Percentiles rank a stretch among this genome's conserved stretches.
phyloP scores from a whole-genome alignment of 1,140 invertebrate genomes.

The Agrilus planipennis region DNA sequence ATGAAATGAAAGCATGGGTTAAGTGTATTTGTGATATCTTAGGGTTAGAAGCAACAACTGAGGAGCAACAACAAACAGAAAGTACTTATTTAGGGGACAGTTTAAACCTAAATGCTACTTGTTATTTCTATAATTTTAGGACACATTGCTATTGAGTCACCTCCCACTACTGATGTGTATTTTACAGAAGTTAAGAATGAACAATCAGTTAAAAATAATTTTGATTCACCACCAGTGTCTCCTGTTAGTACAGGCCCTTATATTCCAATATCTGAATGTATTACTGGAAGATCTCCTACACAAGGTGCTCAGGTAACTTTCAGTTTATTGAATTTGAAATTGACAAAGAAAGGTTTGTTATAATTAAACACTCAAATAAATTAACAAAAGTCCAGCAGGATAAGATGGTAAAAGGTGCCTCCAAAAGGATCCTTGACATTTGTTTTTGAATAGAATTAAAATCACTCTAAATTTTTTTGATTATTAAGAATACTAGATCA shows the following conservation, averaged over 20 bases:
- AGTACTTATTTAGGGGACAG: background rate
- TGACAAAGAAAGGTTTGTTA: too few relatives aligned
- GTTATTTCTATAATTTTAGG: too few relatives aligned
- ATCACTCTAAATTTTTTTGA: too few relatives aligned
- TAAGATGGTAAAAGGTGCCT: too few relatives aligned
- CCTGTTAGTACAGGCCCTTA: slow-evolving; percentile 44
- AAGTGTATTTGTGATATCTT: slow-evolving; percentile 87
- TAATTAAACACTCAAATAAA: background rate
- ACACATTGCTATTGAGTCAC: too few relatives aligned
- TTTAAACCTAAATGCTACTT: background rate
- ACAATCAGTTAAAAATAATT: slow-evolving; percentile 32
- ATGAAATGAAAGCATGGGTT: slow-evolving; percentile 92
- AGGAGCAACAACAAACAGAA: slow-evolving; percentile 43
- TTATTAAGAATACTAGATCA: too few relatives aligned
- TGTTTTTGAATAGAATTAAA: too few relatives aligned
- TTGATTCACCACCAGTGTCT: slow-evolving; percentile 25
- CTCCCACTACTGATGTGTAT: too few relatives aligned
- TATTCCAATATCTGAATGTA: slow-evolving; percentile 79
- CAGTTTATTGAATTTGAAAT: background rate
- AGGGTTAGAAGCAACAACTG: slow-evolving; percentile 68
- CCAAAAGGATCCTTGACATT: too few relatives aligned
- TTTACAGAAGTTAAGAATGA: too few relatives aligned
- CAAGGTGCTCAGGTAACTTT: slow-evolving; percentile 18
- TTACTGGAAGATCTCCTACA: slow-evolving; percentile 52
- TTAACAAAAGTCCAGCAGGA: too few relatives aligned